phyloP scores from a whole-genome alignment of 2,113 vertebrate genomes.

The Zosterops lateralis region DNA sequence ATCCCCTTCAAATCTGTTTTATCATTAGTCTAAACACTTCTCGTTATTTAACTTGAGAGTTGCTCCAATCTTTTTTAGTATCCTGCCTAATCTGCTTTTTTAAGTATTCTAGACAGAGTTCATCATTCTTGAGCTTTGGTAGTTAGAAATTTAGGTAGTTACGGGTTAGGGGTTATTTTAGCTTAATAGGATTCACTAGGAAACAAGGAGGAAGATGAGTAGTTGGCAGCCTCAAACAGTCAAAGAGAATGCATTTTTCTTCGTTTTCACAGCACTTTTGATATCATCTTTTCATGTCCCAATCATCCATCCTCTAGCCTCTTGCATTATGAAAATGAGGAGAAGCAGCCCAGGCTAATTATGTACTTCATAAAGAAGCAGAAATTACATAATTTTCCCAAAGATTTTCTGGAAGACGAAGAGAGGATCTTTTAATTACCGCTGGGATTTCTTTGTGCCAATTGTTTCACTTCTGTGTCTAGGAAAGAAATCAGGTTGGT shows the following conservation, averaged over 20 bases:
- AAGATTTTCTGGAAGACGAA: not conserved
- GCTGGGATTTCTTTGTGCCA: not conserved
- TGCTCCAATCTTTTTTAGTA: not conserved
- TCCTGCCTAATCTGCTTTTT: not conserved
- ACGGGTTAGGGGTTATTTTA: not conserved
- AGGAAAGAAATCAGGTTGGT: not conserved
- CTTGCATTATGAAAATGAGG: not conserved
- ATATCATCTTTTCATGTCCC: not conserved
- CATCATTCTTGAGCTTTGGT: not conserved
- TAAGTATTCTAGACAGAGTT: not conserved
- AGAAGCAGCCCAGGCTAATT: not conserved
- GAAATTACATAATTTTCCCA: not conserved
- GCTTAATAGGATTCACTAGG: not conserved
- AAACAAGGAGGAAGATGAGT: not conserved
- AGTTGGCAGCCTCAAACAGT: not conserved
- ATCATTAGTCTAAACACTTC: not conserved
- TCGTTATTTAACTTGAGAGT: not conserved
- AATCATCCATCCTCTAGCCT: not conserved
- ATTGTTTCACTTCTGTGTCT: not conserved
- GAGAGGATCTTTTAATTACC: not conserved
- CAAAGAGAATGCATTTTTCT: not conserved
- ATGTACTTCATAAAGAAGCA: not conserved
- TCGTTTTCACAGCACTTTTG: not conserved
- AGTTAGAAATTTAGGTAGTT: not conserved
- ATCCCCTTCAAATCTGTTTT: not conserved